Evolutionary conservation across 2,113 vertebrate genomes (phyloP).

Genomic region (Lasiurus borealis): DNA sequence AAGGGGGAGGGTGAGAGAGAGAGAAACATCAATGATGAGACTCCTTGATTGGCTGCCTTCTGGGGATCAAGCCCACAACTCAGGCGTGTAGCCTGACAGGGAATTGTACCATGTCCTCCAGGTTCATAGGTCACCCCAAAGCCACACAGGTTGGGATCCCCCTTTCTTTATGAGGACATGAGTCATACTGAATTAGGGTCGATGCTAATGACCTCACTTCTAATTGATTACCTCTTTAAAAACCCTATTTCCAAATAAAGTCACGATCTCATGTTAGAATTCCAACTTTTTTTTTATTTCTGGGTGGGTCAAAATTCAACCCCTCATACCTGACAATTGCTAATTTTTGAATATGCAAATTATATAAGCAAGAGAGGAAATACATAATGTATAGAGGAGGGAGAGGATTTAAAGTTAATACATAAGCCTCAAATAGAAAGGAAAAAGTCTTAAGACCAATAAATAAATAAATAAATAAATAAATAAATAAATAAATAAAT

Average conservation of each 20-base stretch:
- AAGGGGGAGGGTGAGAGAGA: no score
- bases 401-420: not conserved
- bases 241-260: not conserved
- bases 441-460: no score
- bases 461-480: no score
- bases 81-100: no score
- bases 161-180: not conserved
- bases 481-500: no score
- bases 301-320: no score
- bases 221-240: not conserved
- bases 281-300: not conserved
- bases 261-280: not conserved
- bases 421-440: not conserved
- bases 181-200: not conserved
- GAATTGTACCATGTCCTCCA: no score
- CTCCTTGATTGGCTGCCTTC: no score
- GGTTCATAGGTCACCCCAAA: no score
- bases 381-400: not conserved
- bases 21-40: no score
- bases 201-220: not conserved
- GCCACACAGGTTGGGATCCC: no score
- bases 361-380: not conserved
- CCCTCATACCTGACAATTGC: not conserved
- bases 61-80: no score
- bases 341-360: not conserved